A percentile compares a stretch with the other conserved stretches of the same genome.
Evolutionary conservation across 2,113 vertebrate genomes (phyloP).

Genomic region (Tychaedon coryphoeus): DNA sequence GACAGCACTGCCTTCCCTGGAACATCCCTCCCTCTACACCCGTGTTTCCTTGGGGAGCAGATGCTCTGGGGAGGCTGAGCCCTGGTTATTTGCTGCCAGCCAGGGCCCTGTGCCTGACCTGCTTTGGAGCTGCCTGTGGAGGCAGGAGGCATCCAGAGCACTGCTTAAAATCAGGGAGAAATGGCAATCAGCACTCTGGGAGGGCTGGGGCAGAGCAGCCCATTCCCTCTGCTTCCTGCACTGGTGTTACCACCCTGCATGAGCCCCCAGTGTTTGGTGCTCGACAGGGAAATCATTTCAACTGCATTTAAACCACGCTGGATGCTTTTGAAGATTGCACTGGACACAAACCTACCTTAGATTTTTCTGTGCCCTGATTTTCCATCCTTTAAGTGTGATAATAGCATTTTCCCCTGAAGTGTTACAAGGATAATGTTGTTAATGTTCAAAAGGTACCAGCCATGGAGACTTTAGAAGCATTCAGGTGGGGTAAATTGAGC

Average conservation of each 20-base stretch:
- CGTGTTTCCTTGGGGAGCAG: background rate
- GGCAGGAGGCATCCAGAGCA: background rate
- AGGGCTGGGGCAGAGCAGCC: background rate
- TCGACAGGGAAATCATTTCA: background rate
- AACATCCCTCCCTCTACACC: background rate
- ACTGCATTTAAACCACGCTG: rapidly evolving
- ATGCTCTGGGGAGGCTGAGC: background rate
- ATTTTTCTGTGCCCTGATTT: background rate
- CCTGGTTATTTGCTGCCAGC: background rate
- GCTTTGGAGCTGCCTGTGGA: rapidly evolving
- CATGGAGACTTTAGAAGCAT: background rate
- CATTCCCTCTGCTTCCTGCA: background rate
- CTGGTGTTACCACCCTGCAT: background rate
- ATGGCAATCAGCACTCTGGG: rapidly evolving
- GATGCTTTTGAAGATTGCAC: background rate
- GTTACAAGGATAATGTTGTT: background rate
- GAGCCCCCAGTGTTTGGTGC: background rate
- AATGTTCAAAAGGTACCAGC: background rate
- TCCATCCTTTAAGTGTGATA: background rate
- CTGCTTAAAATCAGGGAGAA: background rate
- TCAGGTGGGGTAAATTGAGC: background rate
- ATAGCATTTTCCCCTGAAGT: background rate
- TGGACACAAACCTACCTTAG: background rate
- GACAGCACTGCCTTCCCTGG: background rate
- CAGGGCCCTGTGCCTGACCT: background rate